A percentile compares a stretch with the other conserved stretches of the same genome.
phyloP scores from a whole-genome alignment of 2,797 vertebrate species.

The Salarias fasciatus region DNA sequence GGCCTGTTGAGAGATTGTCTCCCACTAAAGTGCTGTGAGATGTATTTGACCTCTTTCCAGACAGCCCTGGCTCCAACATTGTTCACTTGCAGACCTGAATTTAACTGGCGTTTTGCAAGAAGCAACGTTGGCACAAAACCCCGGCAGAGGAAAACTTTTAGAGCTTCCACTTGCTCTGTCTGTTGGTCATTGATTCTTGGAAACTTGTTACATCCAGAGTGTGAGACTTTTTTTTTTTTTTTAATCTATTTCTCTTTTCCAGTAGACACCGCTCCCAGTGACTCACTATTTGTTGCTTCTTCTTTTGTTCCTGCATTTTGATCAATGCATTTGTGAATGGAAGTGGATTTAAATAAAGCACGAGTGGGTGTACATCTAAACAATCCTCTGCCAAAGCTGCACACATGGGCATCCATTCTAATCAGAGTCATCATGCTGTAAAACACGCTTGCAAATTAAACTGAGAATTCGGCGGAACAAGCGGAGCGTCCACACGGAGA shows the following conservation, averaged over 20 bases:
- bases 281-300: too few species aligned
- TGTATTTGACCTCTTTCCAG: background rate
- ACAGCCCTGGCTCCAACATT: conserved; percentile 9
- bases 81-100: background rate
- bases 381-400: conserved; percentile 28
- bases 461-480: conserved; percentile 53
- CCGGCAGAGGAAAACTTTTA: conserved; percentile 26
- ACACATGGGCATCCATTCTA: conserved; percentile 39
- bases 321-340: conserved; percentile 14
- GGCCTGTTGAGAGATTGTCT: background rate
- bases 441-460: conserved; percentile 58
- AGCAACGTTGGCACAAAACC: conserved; percentile 16
- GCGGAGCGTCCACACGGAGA: conserved; percentile 22
- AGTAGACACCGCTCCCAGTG: conserved; percentile 11
- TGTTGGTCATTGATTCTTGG: conserved; percentile 29
- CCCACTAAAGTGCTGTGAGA: background rate
- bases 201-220: conserved; percentile 28
- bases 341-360: conserved; percentile 7
- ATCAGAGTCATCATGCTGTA: conserved; percentile 48
- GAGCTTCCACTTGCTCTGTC: conserved; percentile 10
- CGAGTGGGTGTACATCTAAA: conserved; percentile 26
- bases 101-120: conserved; percentile 7
- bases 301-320: conserved; percentile 21
- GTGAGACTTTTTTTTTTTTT: conserved; percentile 27
- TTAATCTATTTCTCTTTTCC: conserved; percentile 17